A percentile compares a stretch with the other conserved stretches of the same genome.
Evolutionary conservation across 2,888 invertebrate genomes (phyloP).

Genomic region (Calliphora vomitoria): DNA sequence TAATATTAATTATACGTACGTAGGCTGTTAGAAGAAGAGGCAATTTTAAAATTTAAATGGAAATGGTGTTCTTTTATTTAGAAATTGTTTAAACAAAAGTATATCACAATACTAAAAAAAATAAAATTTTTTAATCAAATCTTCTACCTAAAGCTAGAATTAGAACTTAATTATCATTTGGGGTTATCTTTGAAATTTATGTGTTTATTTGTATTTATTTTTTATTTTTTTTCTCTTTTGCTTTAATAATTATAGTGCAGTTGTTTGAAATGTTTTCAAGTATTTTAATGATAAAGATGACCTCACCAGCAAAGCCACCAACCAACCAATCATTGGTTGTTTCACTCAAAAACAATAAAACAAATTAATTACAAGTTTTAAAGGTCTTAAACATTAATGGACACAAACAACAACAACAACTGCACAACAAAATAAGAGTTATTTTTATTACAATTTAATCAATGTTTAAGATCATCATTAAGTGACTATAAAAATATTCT

Average conservation of each 20-base stretch:
- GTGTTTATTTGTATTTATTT: neutral
- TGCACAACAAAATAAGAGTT: conserved; percentile 20
- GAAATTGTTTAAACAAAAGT: too few species aligned
- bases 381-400: conserved; percentile 23
- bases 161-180: neutral
- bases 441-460: conserved; percentile 60
- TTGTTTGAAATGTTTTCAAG: neutral
- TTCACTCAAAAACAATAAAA: conserved; percentile 41
- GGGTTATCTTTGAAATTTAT: conserved; percentile 3
- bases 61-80: too few species aligned
- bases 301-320: conserved; percentile 27
- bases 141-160: neutral
- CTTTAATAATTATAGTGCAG: conserved; percentile 19
- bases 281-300: conserved; percentile 40
- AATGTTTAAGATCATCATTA: conserved; percentile 28
- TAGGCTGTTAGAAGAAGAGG: neutral
- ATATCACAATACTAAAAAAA: too few species aligned
- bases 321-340: neutral
- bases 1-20: conserved; percentile 3
- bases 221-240: neutral
- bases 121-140: neutral
- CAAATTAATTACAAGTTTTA: conserved; percentile 53
- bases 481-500: conserved; percentile 39
- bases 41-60: too few species aligned
- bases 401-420: neutral